Percentiles rank a stretch among this genome's conserved stretches.
Conservation (phyloP, 2,113 vertebrate species). For the Tympanuchus pallidicinctus region DNA sequence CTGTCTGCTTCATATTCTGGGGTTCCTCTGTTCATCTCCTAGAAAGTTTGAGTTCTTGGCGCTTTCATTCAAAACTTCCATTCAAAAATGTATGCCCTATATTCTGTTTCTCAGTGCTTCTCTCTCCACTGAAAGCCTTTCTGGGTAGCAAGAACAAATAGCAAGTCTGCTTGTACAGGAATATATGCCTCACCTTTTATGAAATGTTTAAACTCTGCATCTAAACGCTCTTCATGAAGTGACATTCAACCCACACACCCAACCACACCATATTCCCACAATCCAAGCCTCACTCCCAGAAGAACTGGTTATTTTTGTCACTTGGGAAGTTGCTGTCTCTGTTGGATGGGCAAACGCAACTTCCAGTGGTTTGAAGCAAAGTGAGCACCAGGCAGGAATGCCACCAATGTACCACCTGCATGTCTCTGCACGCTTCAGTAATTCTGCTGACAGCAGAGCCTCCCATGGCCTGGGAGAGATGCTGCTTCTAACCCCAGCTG, state of each 20-base stretch:
- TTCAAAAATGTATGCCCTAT: not conserved
- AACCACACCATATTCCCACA: not conserved
- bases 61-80: not conserved
- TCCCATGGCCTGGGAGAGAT: not conserved
- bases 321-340: not conserved
- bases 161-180: not conserved
- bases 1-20: not conserved
- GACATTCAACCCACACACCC: not conserved
- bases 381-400: not conserved
- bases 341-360: not conserved
- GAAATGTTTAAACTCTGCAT: not conserved
- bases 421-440: not conserved
- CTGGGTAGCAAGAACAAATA: not conserved
- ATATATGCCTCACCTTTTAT: not conserved
- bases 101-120: not conserved
- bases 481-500: not conserved
- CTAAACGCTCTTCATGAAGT: not conserved
- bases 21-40: not conserved
- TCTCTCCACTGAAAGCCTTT: not conserved
- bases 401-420: not conserved
- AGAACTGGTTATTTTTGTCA: not conserved
- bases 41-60: not conserved
- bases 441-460: not conserved
- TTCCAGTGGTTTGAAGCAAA: not conserved
- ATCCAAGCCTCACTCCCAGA: not conserved